Evolutionary conservation across 2,888 invertebrate genomes (phyloP), one percentile per base, ranked within the genome.

Genomic region (Horisme vitalbata): DNA sequence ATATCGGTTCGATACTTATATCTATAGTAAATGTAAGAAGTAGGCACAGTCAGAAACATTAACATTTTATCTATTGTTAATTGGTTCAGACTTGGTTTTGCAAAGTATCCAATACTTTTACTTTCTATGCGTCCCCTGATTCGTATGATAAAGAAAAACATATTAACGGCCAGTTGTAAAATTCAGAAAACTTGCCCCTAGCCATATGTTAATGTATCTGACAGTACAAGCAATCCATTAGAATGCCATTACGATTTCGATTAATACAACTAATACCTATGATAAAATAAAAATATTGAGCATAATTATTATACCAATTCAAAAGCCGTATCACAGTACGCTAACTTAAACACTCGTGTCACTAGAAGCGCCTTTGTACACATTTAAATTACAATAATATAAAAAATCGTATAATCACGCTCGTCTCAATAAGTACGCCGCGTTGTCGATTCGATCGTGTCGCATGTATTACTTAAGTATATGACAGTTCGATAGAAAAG

Each of bases 321-420:
- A 79, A 61, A 79, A 82, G 83, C 84, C 84, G 81, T 86, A 87
- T 86, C 86, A 86, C 87, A 86, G 85, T 79, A 86, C 77, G 72
- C 83, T 81, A 84, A 83, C 75, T 81, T 79, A 79, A 82, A 69
- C 59, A 62, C 64, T 69, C 73, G 64, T 63, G 64, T 65, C 62
- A 54, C 63, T 55, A 60, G 41, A 68, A 65, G 36, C 61, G 59
- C 52, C 33, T 48, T 52, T 59, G 53, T 63, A 59, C 60, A 41
- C 49, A 47, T 43, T 36, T 54, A 44, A 26, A 45, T 34, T 34
- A 35, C 31, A 34, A 37, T 49, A 39, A 27, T 32, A 30, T 34
- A 26, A 28, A 18, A 21, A 18, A 45, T n/a, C n/a, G n/a, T n/a
- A n/a, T n/a, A n/a, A n/a, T n/a, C n/a, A n/a, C n/a, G n/a, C n/a